phyloP scores from a whole-genome alignment of 2,113 vertebrate genomes.

The Syngnathus typhle region DNA sequence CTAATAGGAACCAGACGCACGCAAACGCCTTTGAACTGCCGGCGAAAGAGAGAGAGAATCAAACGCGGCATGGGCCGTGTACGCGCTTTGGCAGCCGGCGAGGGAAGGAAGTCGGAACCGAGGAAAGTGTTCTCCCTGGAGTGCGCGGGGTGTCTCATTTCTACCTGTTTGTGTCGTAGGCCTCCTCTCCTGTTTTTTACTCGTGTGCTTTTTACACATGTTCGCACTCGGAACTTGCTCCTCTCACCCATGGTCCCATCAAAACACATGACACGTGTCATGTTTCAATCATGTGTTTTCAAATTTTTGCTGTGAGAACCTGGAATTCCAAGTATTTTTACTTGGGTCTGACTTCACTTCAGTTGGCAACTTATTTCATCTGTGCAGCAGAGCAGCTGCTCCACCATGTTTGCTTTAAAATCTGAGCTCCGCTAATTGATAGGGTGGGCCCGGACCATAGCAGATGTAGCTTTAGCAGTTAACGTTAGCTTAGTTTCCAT shows the following conservation, averaged over 20 bases:
- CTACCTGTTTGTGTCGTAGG: slow-evolving; percentile 26
- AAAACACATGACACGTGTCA: slow-evolving; percentile 48
- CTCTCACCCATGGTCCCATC: slow-evolving; percentile 35
- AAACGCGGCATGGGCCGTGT: slow-evolving; percentile 53
- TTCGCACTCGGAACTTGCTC: slow-evolving; percentile 54
- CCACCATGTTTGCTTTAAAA: too few species aligned
- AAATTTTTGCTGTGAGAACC: slow-evolving; percentile 6
- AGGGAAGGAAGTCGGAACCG: slow-evolving; percentile 48
- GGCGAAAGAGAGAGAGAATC: slow-evolving; percentile 49
- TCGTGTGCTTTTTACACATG: slow-evolving; percentile 38
- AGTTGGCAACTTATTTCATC: too few species aligned
- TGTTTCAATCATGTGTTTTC: slow-evolving; percentile 10
- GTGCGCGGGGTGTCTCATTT: slow-evolving; percentile 25
- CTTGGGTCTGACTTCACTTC: too few species aligned
- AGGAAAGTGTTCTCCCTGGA: slow-evolving; percentile 44
- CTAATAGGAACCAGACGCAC: slow-evolving; percentile 73
- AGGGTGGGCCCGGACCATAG: too few species aligned
- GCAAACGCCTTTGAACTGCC: slow-evolving; percentile 71
- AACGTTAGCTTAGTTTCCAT: not conserved
- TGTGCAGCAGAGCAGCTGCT: too few species aligned
- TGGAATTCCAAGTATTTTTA: too few species aligned
- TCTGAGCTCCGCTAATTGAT: too few species aligned
- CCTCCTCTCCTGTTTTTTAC: slow-evolving; percentile 15
- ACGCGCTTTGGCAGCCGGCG: slow-evolving; percentile 54
- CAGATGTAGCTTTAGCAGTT: not conserved